Conservation (phyloP, 2,113 vertebrate genomes). For the Anhinga rufa region DNA sequence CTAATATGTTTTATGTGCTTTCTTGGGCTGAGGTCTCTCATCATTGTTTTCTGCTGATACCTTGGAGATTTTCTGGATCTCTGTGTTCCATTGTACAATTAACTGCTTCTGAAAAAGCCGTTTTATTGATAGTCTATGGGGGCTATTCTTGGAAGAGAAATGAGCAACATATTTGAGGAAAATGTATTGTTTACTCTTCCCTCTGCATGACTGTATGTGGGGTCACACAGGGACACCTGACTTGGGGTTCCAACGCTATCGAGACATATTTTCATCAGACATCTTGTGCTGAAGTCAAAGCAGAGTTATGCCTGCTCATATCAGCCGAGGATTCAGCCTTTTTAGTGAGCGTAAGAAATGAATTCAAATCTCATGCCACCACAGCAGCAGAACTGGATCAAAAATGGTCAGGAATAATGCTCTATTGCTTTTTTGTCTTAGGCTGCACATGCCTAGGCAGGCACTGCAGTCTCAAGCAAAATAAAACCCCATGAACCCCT, state of each 20-base stretch:
- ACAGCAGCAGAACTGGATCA: background rate
- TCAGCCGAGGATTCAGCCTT: background rate
- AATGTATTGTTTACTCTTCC: background rate
- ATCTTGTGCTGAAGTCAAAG: background rate
- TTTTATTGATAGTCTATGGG: background rate
- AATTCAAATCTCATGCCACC: background rate
- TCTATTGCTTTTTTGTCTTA: background rate
- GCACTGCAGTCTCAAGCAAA: background rate
- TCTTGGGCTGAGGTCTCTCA: background rate
- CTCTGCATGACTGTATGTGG: background rate
- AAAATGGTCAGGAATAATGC: background rate
- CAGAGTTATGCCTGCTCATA: background rate
- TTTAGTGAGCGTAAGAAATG: background rate
- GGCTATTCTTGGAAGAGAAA: background rate
- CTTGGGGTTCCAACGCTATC: background rate
- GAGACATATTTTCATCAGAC: background rate
- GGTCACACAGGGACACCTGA: background rate
- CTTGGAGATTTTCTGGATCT: slow-evolving; percentile 11
- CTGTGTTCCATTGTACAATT: background rate
- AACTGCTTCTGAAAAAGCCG: background rate
- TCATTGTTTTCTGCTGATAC: background rate
- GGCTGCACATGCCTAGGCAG: background rate
- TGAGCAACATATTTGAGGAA: background rate
- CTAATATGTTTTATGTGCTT: background rate
- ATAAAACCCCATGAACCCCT: background rate